Conservation (phyloP, 1,140 invertebrate species). For the Monomorium pharaonis region DNA sequence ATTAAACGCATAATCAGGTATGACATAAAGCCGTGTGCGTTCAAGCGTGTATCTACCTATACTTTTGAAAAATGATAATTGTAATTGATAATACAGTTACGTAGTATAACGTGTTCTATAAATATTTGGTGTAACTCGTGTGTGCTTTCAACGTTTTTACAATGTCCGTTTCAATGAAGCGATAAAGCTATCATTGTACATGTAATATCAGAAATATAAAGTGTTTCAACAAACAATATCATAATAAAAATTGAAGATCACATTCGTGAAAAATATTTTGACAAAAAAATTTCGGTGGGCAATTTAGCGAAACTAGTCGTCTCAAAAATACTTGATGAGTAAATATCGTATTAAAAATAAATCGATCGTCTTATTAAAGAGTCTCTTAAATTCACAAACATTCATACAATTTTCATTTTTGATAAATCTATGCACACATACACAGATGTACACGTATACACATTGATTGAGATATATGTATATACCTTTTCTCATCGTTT, state of each 20-base stretch:
- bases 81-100: constrained; percentile 65
- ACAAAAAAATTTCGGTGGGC: neutral
- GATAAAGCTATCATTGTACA: neutral
- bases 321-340: constrained; percentile 22
- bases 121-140: constrained; percentile 67
- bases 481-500: neutral
- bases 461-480: constrained; percentile 24
- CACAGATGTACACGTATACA: neutral
- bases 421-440: neutral
- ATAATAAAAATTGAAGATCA: constrained; percentile 6
- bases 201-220: constrained; percentile 10
- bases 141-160: constrained; percentile 70
- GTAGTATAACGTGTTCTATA: constrained; percentile 62
- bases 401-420: constrained; percentile 19
- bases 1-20: constrained; percentile 11
- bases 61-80: constrained; percentile 25
- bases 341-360: constrained; percentile 5
- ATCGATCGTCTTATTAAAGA: neutral
- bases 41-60: constrained; percentile 11
- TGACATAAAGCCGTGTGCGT: constrained; percentile 13
- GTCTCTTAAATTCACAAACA: neutral
- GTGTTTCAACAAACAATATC: constrained; percentile 18
- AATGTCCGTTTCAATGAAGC: constrained; percentile 25
- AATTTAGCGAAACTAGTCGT: neutral
- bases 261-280: constrained; percentile 29